Base-by-base conservation (phyloP, 2,113 vertebrate species). In the Bufo bufo region DNA sequence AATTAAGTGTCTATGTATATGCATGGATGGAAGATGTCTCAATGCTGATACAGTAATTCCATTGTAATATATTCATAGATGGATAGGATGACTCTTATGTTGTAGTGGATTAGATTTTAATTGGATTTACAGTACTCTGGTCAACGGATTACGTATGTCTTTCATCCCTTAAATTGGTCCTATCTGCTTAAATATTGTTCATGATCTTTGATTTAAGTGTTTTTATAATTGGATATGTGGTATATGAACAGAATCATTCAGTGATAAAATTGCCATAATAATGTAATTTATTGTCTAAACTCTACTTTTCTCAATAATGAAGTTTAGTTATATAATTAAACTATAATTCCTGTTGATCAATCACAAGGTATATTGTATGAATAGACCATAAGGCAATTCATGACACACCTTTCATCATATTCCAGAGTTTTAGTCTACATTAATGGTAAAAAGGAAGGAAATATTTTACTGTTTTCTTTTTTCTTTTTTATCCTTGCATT, bases 91-190 rank as follows among this genome's bases (percentile, higher is more conserved):
- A 66, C 85, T 71, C 49, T 80, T 33, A 69, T 80, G 63, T 71
- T 52, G 54, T 65, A 87, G n/a, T 87, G 75, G 75, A 87, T 87
- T 87, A 71, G 23, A 69, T 66, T 87, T 79, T 87, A 87, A 87
- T 87, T 87, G 85, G 85, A 87, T 87, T 87, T 87, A 58, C 82
- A 84, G 49, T 71, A 84, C 50, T 71, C 61, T 87, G 85, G 77
- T 87, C 61, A 87, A 10, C 66, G 75, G 85, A 80, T 79, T 87
- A 87, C 63, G 80, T 71, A 47, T 9, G 66, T 52, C 49, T 87
- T 80, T 87, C 61, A 80, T 87, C 61, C 71, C 23, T 54, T 47
- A 80, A 80, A 50, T 87, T 80, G 61, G 14, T 66, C n/a, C 71
- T 80, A 87, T 81, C 85, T 87, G 58, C 77, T 80, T 69, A 58